Evolutionary conservation across 1,140 invertebrate genomes (phyloP).

Genomic region (Dendrolimus punctatus): DNA sequence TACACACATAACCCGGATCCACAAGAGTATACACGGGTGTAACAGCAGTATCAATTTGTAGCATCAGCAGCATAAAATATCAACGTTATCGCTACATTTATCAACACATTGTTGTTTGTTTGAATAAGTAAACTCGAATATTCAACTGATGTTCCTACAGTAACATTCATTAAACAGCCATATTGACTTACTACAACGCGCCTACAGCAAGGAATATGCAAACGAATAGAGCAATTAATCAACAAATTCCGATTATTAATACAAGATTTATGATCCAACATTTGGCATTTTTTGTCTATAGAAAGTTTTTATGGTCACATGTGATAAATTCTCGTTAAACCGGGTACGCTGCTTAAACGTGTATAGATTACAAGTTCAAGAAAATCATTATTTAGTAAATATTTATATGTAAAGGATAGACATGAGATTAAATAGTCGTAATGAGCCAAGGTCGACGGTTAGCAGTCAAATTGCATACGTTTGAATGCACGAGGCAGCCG

Average conservation of each 20-base stretch:
- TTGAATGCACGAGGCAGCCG: not conserved
- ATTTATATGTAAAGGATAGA: too few relatives aligned
- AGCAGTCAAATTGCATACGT: too few relatives aligned
- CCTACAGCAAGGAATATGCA: too few relatives aligned
- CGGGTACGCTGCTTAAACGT: too few relatives aligned
- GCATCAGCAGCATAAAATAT: conserved; percentile 42
- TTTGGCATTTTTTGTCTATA: not conserved
- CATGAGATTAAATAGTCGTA: too few relatives aligned
- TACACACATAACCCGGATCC: conserved; percentile 31
- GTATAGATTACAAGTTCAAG: too few relatives aligned
- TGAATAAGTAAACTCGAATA: conserved; percentile 10
- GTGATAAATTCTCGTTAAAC: too few relatives aligned
- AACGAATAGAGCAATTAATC: not conserved
- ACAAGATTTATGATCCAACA: conserved; percentile 1
- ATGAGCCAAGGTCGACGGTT: too few relatives aligned
- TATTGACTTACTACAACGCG: too few relatives aligned
- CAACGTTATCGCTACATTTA: conserved; percentile 43
- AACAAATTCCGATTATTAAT: conserved; percentile 1
- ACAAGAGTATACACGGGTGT: conserved; percentile 38
- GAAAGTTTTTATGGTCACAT: not conserved
- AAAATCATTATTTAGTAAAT: too few relatives aligned
- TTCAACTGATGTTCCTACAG: not conserved
- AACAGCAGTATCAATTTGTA: conserved; percentile 48
- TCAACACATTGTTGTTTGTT: conserved; percentile 42
- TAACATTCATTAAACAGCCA: too few relatives aligned